These are phyloP conservation scores for Ganaspis brasiliensis DNA, from an alignment of 2,888 invertebrate species.

Conservation along the genomic window DNA sequence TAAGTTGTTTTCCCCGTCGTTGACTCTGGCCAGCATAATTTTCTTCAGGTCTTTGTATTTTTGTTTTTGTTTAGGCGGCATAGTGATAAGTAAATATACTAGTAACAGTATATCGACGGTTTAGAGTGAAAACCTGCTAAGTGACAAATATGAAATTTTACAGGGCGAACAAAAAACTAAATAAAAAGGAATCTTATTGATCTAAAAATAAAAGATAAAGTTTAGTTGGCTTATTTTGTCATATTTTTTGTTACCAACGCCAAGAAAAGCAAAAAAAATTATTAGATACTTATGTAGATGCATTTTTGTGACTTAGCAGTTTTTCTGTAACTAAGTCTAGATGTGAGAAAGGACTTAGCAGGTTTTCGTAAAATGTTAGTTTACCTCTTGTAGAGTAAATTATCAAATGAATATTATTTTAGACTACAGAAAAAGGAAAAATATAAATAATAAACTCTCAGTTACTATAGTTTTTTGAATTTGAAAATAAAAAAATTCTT, in stretches of 20 bases:
- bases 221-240: background rate
- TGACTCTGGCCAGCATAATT: too few relatives aligned
- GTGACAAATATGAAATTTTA: background rate
- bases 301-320: background rate
- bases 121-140: constrained; percentile 27
- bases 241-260: background rate
- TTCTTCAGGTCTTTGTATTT: too few relatives aligned
- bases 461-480: background rate
- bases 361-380: background rate
- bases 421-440: background rate
- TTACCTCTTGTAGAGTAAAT: background rate
- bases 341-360: background rate
- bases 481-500: too few relatives aligned
- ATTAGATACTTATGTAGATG: background rate
- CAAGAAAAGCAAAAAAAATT: background rate
- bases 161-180: background rate
- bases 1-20: too few relatives aligned
- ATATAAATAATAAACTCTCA: background rate
- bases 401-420: background rate
- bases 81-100: too few relatives aligned
- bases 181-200: background rate
- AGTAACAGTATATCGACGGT: background rate
- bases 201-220: background rate
- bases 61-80: too few relatives aligned
- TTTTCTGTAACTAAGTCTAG: background rate